phyloP scores from a whole-genome alignment of 2,113 vertebrate genomes.

The Mesocricetus auratus region DNA sequence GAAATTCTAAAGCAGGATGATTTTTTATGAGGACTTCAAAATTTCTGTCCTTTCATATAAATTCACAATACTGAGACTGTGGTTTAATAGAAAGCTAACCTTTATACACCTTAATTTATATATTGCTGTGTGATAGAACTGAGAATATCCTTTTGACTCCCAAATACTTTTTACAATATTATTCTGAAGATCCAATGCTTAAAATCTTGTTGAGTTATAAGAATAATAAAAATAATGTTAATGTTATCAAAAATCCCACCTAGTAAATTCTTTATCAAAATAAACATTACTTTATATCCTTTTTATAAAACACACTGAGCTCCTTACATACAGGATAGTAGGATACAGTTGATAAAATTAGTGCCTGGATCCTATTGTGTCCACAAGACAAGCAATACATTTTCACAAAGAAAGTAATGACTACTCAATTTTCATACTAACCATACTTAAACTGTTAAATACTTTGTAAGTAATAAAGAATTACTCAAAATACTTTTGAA shows the following conservation, averaged over 20 bases:
- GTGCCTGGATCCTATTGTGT: not conserved
- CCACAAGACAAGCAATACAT: not conserved
- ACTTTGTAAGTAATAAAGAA: not conserved
- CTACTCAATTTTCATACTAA: not conserved
- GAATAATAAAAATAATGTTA: not conserved
- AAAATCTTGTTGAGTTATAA: not conserved
- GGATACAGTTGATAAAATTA: not conserved
- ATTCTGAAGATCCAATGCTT: not conserved
- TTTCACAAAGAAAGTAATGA: not conserved
- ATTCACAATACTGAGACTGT: not conserved
- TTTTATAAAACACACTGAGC: not conserved
- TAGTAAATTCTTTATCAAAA: not conserved
- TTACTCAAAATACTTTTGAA: no score
- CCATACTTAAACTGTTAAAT: not conserved
- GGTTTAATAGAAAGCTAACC: constrained; percentile 27
- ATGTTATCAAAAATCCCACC: not conserved
- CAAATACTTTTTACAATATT: not conserved
- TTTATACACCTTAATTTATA: not conserved
- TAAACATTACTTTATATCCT: not conserved
- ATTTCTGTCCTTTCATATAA: constrained; percentile 18
- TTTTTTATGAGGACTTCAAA: constrained; percentile 74
- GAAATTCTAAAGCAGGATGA: constrained; percentile 76
- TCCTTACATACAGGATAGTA: not conserved
- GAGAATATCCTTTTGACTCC: not conserved
- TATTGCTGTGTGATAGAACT: constrained; percentile 36